These are phyloP conservation scores for Apodemia mormo DNA, from an alignment of 2,888 invertebrate genomes.

Conservation along the genomic window DNA sequence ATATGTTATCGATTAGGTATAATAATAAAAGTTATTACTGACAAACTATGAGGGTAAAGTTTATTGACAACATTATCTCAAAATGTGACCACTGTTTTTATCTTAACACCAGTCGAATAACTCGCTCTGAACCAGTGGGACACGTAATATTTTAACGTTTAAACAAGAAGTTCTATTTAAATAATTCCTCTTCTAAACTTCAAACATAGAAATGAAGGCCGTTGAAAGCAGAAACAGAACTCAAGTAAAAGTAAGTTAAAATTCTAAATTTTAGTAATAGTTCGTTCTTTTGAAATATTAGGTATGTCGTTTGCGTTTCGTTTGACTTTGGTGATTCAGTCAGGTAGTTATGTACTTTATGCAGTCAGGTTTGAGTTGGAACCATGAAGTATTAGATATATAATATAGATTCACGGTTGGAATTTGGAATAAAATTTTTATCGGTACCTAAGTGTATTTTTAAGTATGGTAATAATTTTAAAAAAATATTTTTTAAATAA, in stretches of 20 bases:
- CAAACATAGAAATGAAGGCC: conserved; percentile 18
- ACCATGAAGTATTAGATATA: no score
- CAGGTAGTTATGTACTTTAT: no score
- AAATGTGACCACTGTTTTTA: conserved; percentile 45
- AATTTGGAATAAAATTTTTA: no score
- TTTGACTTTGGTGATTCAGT: no score
- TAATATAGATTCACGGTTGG: no score
- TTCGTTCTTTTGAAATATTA: no score
- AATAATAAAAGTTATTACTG: conserved; percentile 16
- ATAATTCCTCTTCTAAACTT: neutral
- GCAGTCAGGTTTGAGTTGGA: no score
- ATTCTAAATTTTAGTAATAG: neutral
- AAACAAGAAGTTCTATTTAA: neutral
- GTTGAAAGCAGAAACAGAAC: conserved; percentile 33
- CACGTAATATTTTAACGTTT: neutral
- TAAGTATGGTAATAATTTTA: conserved; percentile 11
- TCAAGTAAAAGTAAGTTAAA: conserved; percentile 23
- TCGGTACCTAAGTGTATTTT: neutral
- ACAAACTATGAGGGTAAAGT: conserved; percentile 38
- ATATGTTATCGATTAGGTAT: conserved; percentile 12
- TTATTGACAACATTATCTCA: conserved; percentile 60
- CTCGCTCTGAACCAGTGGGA: neutral
- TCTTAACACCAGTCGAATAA: conserved; percentile 19
- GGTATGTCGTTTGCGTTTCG: no score
- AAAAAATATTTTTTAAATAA: neutral